Percentiles rank a stretch among this genome's conserved stretches.
Conservation (phyloP, 2,888 invertebrate genomes). For the Nemoura dubitans region DNA sequence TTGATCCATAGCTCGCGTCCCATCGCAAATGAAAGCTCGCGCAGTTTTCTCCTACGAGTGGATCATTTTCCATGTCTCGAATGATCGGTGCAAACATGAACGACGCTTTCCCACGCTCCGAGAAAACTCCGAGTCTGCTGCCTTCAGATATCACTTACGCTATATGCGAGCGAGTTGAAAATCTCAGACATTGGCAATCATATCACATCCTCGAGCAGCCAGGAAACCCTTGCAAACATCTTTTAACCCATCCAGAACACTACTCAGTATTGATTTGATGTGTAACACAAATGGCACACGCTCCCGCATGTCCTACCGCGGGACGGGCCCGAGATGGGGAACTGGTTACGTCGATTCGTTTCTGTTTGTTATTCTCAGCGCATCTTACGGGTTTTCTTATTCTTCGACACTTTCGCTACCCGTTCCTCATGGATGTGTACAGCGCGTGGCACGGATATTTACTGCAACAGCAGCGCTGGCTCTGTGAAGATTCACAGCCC, state of each 20-base stretch:
- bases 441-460: background rate
- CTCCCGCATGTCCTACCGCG: background rate
- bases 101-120: background rate
- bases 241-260: conserved; percentile 16
- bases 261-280: conserved; percentile 16
- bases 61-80: background rate
- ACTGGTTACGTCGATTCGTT: background rate
- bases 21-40: background rate
- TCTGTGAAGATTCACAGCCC: background rate
- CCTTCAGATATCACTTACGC: conserved; percentile 7
- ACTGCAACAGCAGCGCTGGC: background rate
- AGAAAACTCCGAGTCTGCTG: background rate
- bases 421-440: background rate
- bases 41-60: background rate
- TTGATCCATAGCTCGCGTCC: background rate
- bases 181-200: conserved; percentile 17
- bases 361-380: background rate
- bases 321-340: background rate
- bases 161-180: background rate
- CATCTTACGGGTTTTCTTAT: background rate
- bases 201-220: conserved; percentile 1
- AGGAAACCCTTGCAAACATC: background rate
- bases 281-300: conserved; percentile 9
- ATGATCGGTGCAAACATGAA: background rate
- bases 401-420: background rate